These are phyloP conservation scores for Phataginus tetradactyla DNA, from an alignment of 2,797 vertebrate species.

Conservation along the genomic window DNA sequence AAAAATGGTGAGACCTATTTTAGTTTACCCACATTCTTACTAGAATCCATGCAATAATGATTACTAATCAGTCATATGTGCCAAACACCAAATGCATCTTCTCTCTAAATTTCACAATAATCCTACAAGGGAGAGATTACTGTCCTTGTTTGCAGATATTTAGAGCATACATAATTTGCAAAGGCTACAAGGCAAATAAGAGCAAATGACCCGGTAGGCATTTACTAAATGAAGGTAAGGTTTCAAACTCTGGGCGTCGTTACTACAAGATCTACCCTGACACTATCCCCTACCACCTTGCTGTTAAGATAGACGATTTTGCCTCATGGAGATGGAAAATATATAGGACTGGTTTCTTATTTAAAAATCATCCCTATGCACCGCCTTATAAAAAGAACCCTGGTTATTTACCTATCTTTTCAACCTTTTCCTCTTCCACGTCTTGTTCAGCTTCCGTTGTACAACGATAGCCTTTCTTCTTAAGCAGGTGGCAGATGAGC, in stretches of 20 bases:
- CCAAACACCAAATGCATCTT: background rate
- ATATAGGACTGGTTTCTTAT: background rate
- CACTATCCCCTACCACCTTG: background rate
- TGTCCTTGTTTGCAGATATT: background rate
- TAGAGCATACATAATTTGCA: background rate
- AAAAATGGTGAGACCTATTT: background rate
- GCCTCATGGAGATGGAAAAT: background rate
- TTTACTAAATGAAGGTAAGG: background rate
- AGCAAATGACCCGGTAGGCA: background rate
- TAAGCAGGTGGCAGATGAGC: slow-evolving; percentile 95
- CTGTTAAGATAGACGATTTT: no score
- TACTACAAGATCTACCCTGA: background rate
- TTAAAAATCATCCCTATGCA: background rate
- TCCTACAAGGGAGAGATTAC: background rate
- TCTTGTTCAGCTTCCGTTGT: slow-evolving; percentile 92
- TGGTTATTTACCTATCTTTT: slow-evolving; percentile 87
- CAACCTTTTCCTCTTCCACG: slow-evolving; percentile 85
- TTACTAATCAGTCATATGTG: background rate
- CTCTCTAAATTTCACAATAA: slow-evolving; percentile 5
- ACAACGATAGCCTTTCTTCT: slow-evolving; percentile 97
- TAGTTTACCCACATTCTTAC: background rate
- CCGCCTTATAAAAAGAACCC: background rate
- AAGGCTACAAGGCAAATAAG: background rate
- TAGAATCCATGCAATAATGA: background rate
- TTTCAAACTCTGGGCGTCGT: background rate